Evolutionary conservation across 1,140 invertebrate genomes (phyloP).

Genomic region (Coptotermes formosanus): DNA sequence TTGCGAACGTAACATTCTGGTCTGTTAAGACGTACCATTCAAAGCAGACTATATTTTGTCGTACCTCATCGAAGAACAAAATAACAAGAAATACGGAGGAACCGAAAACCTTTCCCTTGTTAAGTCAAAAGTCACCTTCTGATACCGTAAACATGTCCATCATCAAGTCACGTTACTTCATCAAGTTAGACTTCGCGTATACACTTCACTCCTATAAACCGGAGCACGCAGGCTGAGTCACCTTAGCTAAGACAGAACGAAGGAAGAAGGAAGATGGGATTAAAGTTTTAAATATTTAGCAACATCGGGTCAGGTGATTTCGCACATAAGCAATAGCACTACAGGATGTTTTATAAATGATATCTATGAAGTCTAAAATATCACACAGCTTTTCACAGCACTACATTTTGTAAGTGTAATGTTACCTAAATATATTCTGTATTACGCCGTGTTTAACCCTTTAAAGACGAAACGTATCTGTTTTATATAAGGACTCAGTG

Average conservation of each 20-base stretch:
- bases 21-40: too few species aligned
- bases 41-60: too few species aligned
- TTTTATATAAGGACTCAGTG: too few species aligned
- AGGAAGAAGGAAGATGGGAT: not conserved
- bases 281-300: conserved; percentile 4
- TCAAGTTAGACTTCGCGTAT: not conserved
- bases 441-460: not conserved
- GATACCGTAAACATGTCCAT: not conserved
- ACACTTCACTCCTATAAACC: not conserved
- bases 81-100: too few species aligned
- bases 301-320: not conserved
- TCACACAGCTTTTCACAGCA: not conserved
- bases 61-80: too few species aligned
- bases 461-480: too few species aligned
- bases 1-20: too few species aligned
- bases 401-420: not conserved
- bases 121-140: not conserved
- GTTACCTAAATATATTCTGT: not conserved
- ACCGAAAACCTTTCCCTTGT: too few species aligned
- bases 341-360: not conserved
- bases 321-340: not conserved
- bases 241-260: not conserved
- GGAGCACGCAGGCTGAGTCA: not conserved
- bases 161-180: not conserved
- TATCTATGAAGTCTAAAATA: not conserved